Evolutionary conservation across 2,113 vertebrate genomes (phyloP).

Genomic region (Motacilla alba): DNA sequence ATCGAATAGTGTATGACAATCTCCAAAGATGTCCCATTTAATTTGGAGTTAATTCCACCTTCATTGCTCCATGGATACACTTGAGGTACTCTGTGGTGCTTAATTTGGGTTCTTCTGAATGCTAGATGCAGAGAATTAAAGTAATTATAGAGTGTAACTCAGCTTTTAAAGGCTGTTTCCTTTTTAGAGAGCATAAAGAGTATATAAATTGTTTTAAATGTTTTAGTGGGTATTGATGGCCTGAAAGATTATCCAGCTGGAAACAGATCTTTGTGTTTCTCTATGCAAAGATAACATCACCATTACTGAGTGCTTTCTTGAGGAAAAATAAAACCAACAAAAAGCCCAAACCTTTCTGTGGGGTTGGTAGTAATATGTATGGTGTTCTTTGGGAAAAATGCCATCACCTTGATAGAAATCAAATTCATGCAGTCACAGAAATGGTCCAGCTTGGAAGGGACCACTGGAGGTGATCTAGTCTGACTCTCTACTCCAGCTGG

Average conservation of each 20-base stretch:
- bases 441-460: not conserved
- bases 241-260: constrained; percentile 55
- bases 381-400: not conserved
- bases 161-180: constrained; percentile 51
- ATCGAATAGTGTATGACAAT: not conserved
- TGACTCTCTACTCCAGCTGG: not conserved
- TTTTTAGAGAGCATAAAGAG: constrained; percentile 39
- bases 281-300: not conserved
- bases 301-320: not conserved
- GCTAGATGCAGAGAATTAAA: constrained; percentile 58
- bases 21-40: constrained; percentile 41
- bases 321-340: not conserved
- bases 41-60: constrained; percentile 65
- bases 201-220: constrained; percentile 59
- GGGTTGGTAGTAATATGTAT: accelerated
- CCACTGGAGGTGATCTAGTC: not conserved
- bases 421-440: not conserved
- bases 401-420: not conserved
- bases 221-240: constrained; percentile 52
- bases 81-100: constrained; percentile 56
- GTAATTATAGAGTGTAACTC: constrained; percentile 51
- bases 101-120: constrained; percentile 57
- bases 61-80: constrained; percentile 41
- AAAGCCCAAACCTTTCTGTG: not conserved
- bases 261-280: constrained; percentile 37